Evolutionary conservation across 1,140 invertebrate species (phyloP), one percentile per base, ranked within the genome.

Genomic region (Cyclina sinensis): DNA sequence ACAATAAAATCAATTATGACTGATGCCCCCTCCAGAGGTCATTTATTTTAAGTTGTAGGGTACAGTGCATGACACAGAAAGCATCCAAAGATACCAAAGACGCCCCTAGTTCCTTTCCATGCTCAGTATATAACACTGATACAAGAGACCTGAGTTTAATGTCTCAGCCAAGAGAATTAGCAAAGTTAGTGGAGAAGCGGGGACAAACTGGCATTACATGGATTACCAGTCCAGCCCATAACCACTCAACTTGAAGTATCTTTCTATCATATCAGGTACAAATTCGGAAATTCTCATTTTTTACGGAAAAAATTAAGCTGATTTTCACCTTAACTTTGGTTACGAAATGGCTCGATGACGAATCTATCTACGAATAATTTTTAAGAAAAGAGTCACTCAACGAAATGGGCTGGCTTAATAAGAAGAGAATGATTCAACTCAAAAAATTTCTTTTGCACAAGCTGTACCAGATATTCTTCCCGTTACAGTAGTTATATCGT

Each of bases 391-490:
- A n/a, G 18, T 21, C 3, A 57, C 3, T 57, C 18, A 9, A 24
- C 3, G 54, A 57, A 9, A 57, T 21, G 3, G 21, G 54, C 54
- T 57, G 21, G 7, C 5, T 9, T 57, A 57, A 57, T 9, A 57
- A 4, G 54, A 57, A 57, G 16, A 57, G 5, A n/a, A 5, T 9
- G 21, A 5, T 18, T 57, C 3, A 21, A 18, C 16, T 21, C 5
- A 9, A 43, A 43, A 43, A 7, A 7, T 14, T 43, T 43, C 43
- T 7, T 43, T 43, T 43, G 43, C 4, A 43, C 14, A 43, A 43
- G 14, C 14, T 70, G 21, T 24, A 78, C 73, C 73, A 12, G 73
- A 78, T 24, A 78, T 9, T 27, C 24, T 78, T 30, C 73, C 73
- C 9, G 43, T 32, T 24, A 78, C 73, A 2, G 14, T 4, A 48